A percentile compares a stretch with the other conserved stretches of the same genome.
Evolutionary conservation across 1,140 invertebrate species (phyloP).

Genomic region (Ceratina japonica): DNA sequence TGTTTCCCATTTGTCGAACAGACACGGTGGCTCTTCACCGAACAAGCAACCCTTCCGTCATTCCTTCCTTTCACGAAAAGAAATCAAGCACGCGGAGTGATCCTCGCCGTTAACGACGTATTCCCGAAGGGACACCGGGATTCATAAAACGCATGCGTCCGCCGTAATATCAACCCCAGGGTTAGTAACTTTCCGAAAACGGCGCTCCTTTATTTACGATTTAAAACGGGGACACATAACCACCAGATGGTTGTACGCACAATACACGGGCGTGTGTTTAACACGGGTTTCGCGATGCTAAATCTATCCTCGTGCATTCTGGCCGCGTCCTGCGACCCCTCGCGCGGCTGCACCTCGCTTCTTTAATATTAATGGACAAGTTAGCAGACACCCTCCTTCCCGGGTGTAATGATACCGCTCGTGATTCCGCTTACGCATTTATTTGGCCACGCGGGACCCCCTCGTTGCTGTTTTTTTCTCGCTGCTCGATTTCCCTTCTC

Average conservation of each 20-base stretch:
- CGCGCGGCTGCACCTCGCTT: constrained; percentile 63
- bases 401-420: constrained; percentile 54
- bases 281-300: constrained; percentile 34
- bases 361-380: constrained; percentile 78
- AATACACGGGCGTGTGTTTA: constrained; percentile 10
- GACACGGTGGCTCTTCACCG: too few relatives aligned
- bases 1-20: too few relatives aligned
- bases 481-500: not conserved
- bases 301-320: constrained; percentile 45
- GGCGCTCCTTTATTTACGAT: constrained; percentile 40
- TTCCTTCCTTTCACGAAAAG: too few relatives aligned
- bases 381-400: constrained; percentile 71
- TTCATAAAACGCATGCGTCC: constrained; percentile 14
- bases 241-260: not conserved
- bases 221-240: constrained; percentile 24
- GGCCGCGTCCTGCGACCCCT: constrained; percentile 34
- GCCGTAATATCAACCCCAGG: not conserved
- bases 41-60: too few relatives aligned
- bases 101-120: too few relatives aligned
- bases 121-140: constrained; percentile 12
- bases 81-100: too few relatives aligned
- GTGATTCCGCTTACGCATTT: constrained; percentile 23
- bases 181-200: constrained; percentile 32
- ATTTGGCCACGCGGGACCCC: constrained; percentile 19
- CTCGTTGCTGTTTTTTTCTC: not conserved